phyloP scores from a whole-genome alignment of 2,888 invertebrate species.

The Alsophila aescularia region DNA sequence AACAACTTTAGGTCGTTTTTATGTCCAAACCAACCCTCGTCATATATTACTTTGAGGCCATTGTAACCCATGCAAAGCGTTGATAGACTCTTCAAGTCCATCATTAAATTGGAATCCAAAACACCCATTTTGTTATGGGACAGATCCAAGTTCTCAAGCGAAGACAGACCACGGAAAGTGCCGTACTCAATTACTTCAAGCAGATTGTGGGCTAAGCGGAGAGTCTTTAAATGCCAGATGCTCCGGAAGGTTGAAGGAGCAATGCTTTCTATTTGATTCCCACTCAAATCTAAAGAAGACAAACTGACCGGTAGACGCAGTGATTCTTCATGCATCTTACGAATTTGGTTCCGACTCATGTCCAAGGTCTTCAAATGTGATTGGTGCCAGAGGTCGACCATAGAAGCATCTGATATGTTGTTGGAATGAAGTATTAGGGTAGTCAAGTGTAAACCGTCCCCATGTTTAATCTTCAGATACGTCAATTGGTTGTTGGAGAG shows the following conservation, averaged over 20 bases:
- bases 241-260: constrained; percentile 62
- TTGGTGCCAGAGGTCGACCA: constrained; percentile 58
- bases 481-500: constrained; percentile 67
- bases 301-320: constrained; percentile 59
- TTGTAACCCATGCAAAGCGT: constrained; percentile 63
- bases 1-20: constrained; percentile 56
- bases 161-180: constrained; percentile 57
- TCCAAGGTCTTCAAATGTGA: constrained; percentile 57
- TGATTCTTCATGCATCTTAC: constrained; percentile 52
- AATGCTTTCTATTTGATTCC: constrained; percentile 58
- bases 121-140: constrained; percentile 56
- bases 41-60: constrained; percentile 53
- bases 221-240: constrained; percentile 52
- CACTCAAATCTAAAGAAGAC: constrained; percentile 57
- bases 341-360: constrained; percentile 62
- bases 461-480: constrained; percentile 54
- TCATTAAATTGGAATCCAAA: constrained; percentile 65
- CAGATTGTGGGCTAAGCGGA: constrained; percentile 62
- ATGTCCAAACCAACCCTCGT: constrained; percentile 65
- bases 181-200: constrained; percentile 62
- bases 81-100: constrained; percentile 62
- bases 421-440: constrained; percentile 62
- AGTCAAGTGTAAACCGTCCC: constrained; percentile 58
- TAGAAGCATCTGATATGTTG: constrained; percentile 57
- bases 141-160: constrained; percentile 53